A percentile compares a stretch with the other conserved stretches of the same genome.
Conservation (phyloP, 1,140 invertebrate species). For the Drosophila cardini region DNA sequence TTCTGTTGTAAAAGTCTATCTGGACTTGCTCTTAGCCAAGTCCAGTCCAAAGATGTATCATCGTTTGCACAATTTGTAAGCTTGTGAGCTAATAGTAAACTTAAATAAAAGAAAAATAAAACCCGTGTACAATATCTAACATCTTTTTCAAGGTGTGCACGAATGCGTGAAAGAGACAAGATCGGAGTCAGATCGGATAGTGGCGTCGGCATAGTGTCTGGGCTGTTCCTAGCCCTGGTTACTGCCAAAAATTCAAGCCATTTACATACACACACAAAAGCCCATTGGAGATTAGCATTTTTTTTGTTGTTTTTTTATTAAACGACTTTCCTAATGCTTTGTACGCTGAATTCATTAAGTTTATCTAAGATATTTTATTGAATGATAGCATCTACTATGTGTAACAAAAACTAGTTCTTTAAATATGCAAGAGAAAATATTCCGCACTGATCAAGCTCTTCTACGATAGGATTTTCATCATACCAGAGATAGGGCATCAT, state of each 20-base stretch:
- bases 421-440: conserved; percentile 6
- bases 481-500: too few species aligned
- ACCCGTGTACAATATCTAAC: conserved; percentile 43
- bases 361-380: not conserved
- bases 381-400: not conserved
- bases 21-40: conserved; percentile 42
- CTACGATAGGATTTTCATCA: not conserved
- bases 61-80: conserved; percentile 59
- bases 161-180: conserved; percentile 1
- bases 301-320: not conserved
- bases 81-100: conserved; percentile 51
- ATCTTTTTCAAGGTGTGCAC: conserved; percentile 9
- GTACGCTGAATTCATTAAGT: not conserved
- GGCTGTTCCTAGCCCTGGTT: not conserved
- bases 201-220: conserved; percentile 14
- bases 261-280: not conserved
- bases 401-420: conserved; percentile 17
- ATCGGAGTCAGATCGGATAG: too few species aligned
- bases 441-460: not conserved
- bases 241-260: not conserved
- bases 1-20: conserved; percentile 56
- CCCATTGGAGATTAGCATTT: not conserved
- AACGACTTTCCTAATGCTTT: conserved; percentile 4
- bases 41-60: conserved; percentile 27
- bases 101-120: conserved; percentile 22